Base-by-base conservation (phyloP, 2,797 vertebrate genomes). In the Anabas testudineus region DNA sequence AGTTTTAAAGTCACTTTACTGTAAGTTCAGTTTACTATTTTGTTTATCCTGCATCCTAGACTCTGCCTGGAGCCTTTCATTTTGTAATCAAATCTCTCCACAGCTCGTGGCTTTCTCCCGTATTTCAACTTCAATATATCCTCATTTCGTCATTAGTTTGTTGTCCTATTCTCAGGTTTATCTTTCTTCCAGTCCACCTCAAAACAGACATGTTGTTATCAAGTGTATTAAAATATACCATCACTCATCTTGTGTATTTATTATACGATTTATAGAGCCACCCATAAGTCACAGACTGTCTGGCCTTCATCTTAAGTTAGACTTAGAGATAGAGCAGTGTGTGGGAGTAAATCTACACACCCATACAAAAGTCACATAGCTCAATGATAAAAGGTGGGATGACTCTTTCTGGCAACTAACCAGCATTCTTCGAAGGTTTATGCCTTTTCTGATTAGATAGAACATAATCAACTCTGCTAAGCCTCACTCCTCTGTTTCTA, bases 11-110 rank as follows among this genome's bases (percentile, higher is more conserved):
- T 56, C 19, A 39, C 54, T 76, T 71, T 39, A 39, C 54, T 76
- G 71, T 39, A 66, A 72, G 32, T 78, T 81, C 54, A 45, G 14
- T 59, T 16, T 39, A 55, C 49, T 47, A 67, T 82, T 74, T 42
- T 69, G 71, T 81, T 81, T 74, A 67, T 79, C 37, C 28, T 12
- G 58, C 13, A 49, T 14, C 37, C 37, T 21, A 62, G 49, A 54
- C 72, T 59, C 70, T 67, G 55, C 39, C 45, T 61, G 43, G 37
- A 36, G 56, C 59, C 67, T 26, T 57, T 32, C 54, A 58, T 78
- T 80, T 77, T 83, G 74, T 66, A 88, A 87, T 87, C 76, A 78
- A 67, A 81, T 82, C 72, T 78, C 76, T 76, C 55, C 70, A 67
- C 62, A 37, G 46, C 65, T 67, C 55, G 39, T 53, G 32, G 61